Evolutionary conservation across 1,140 invertebrate species (phyloP).

Genomic region (Drosophila murphyi): DNA sequence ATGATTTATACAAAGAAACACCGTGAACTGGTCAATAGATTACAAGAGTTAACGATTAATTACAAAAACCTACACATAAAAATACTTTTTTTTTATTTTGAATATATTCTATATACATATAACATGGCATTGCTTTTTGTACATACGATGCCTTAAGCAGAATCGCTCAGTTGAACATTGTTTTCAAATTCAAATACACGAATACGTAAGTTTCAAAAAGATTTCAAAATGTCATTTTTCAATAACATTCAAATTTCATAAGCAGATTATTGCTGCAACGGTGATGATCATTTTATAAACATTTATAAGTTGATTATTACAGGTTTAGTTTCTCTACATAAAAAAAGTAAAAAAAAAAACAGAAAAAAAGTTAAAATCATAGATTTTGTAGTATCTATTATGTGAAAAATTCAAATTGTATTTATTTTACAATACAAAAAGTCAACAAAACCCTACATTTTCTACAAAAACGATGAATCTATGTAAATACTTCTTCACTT

Average conservation of each 20-base stretch:
- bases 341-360: neutral
- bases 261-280: conserved; percentile 5
- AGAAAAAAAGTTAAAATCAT: conserved; percentile 12
- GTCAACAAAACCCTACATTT: conserved; percentile 17
- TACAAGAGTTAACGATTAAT: conserved; percentile 62
- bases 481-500: conserved; percentile 50
- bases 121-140: conserved; percentile 64
- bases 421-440: conserved; percentile 29
- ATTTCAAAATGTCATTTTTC: conserved; percentile 1
- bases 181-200: conserved; percentile 26
- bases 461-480: conserved; percentile 31
- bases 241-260: neutral
- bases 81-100: conserved; percentile 46
- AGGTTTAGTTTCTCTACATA: neutral
- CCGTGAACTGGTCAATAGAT: conserved; percentile 67
- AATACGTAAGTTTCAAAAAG: conserved; percentile 34
- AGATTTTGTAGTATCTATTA: conserved; percentile 25
- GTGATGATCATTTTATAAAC: conserved; percentile 5
- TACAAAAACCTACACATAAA: conserved; percentile 42
- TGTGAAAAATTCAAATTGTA: conserved; percentile 25
- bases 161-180: conserved; percentile 39
- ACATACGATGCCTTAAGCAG: conserved; percentile 64
- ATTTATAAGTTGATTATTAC: conserved; percentile 1
- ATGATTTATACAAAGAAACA: conserved; percentile 66
- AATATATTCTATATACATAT: conserved; percentile 59